Evolutionary conservation across 2,888 invertebrate genomes (phyloP).

Genomic region (Conomelus anceps): DNA sequence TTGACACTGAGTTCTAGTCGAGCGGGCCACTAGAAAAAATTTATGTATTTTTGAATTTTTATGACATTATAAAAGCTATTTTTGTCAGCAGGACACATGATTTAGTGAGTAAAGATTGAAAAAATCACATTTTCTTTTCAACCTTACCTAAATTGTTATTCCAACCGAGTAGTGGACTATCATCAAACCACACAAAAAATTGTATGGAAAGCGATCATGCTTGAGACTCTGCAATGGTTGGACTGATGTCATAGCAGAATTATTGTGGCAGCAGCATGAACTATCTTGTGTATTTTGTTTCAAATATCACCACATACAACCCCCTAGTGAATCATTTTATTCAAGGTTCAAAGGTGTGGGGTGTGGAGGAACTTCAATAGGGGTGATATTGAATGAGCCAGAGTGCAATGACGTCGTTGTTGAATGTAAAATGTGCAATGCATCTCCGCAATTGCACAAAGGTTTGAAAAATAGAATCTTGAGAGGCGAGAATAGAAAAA

Average conservation of each 20-base stretch:
- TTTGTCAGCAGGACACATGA: too few relatives aligned
- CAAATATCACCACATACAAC: not conserved
- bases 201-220: not conserved
- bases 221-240: not conserved
- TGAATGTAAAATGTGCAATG: not conserved
- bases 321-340: not conserved
- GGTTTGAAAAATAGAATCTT: not conserved
- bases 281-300: not conserved
- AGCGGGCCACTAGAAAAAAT: too few relatives aligned
- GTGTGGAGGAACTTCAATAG: not conserved
- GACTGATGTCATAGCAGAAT: not conserved
- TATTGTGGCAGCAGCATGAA: not conserved
- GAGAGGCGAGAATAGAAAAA: not conserved
- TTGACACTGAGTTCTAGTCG: too few relatives aligned
- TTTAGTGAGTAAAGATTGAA: too few relatives aligned
- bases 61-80: too few relatives aligned
- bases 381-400: not conserved
- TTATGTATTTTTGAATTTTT: too few relatives aligned
- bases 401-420: not conserved
- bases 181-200: not conserved
- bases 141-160: too few relatives aligned
- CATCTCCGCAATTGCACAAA: not conserved
- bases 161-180: not conserved
- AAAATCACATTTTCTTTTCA: too few relatives aligned
- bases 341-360: not conserved